Percentiles rank a stretch among this genome's conserved stretches.
These are phyloP conservation scores for Drosophila pseudoananassae DNA, from an alignment of 1,140 invertebrate species.

Conservation along the genomic window DNA sequence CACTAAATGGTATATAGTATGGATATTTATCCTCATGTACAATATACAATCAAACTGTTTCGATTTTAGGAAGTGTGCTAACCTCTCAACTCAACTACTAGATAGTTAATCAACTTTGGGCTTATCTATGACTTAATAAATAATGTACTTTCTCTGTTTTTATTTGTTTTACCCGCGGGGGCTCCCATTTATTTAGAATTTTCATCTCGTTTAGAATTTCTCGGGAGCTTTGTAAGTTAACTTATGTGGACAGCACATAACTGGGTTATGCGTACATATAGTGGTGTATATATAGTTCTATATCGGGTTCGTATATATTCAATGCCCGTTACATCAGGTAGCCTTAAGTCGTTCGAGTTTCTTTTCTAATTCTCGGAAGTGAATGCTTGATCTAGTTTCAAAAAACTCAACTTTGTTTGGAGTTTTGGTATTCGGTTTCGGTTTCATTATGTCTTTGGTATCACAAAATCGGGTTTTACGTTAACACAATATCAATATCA, in stretches of 20 bases:
- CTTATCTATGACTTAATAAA: constrained; percentile 1
- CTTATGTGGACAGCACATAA: constrained; percentile 50
- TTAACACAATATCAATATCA: constrained; percentile 7
- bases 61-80: constrained; percentile 14
- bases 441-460: constrained; percentile 31
- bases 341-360: constrained; percentile 54
- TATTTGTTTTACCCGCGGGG: neutral
- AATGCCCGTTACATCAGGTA: constrained; percentile 57
- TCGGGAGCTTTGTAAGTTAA: constrained; percentile 43
- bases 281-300: constrained; percentile 16
- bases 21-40: constrained; percentile 16
- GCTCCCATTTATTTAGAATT: constrained; percentile 5
- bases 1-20: constrained; percentile 19
- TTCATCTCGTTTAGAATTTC: constrained; percentile 4
- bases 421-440: constrained; percentile 17
- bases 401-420: no score
- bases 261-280: constrained; percentile 29
- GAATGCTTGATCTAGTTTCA: constrained; percentile 39
- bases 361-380: constrained; percentile 15
- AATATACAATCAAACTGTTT: constrained; percentile 19
- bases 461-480: constrained; percentile 44
- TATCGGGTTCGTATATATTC: constrained; percentile 15
- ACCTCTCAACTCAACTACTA: constrained; percentile 5
- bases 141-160: neutral
- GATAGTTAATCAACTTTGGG: constrained; percentile 21